Evolutionary conservation across 2,113 vertebrate genomes (phyloP).

Genomic region (Serinus canaria): DNA sequence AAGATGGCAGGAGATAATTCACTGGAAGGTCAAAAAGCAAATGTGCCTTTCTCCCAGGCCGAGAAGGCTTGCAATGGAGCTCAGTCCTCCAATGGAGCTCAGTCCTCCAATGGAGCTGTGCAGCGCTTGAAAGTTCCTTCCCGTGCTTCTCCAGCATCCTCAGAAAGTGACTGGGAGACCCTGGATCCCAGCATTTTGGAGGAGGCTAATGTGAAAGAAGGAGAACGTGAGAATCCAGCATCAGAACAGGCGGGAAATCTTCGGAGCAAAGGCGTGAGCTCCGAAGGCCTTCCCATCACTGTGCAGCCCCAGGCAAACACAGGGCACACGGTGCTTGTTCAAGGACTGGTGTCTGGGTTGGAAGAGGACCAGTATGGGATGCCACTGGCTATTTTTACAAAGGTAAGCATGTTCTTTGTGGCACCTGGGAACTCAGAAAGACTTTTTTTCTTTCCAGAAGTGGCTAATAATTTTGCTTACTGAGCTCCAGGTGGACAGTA

Average conservation of each 20-base stretch:
- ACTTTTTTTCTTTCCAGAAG: not conserved
- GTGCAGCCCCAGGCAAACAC: conserved; percentile 80
- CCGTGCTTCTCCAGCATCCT: conserved; percentile 81
- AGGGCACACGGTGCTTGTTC: conserved; percentile 71
- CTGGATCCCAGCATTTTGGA: conserved; percentile 88
- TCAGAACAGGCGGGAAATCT: conserved; percentile 57
- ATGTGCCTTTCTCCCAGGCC: not conserved
- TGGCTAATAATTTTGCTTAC: not conserved
- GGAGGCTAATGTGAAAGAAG: conserved; percentile 69
- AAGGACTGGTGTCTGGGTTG: conserved; percentile 88
- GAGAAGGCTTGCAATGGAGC: conserved; percentile 28
- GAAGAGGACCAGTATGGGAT: conserved; percentile 94
- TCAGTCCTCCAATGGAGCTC: conserved; percentile 33
- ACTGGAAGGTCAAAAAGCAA: not conserved
- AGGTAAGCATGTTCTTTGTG: conserved; percentile 74
- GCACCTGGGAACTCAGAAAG: not conserved
- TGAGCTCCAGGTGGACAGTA: not conserved
- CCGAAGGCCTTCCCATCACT: conserved; percentile 81
- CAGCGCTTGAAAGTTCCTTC: conserved; percentile 78
- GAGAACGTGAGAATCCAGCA: conserved; percentile 9
- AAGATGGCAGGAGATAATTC: not conserved
- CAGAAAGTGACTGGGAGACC: conserved; percentile 97
- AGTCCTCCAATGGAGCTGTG: conserved; percentile 20
- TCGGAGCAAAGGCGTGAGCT: conserved; percentile 47
- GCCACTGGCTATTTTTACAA: conserved; percentile 92